Evolutionary conservation across 2,888 invertebrate genomes (phyloP), one percentile per base, ranked within the genome.

Genomic region (Erebia ligea): DNA sequence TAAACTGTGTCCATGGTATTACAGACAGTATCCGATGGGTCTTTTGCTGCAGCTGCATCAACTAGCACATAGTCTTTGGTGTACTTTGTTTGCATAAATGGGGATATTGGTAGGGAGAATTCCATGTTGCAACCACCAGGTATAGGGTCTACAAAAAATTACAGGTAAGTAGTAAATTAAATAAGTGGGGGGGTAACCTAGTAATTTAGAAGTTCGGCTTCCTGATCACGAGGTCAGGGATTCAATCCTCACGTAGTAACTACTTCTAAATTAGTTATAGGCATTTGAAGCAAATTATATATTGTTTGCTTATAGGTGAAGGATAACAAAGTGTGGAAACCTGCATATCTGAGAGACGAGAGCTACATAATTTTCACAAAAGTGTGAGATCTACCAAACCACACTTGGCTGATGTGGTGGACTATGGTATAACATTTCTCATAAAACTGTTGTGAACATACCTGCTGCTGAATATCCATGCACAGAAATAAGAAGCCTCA

Each of bases 71-170:
- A 87, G 25, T 87, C 82, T 62, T 79, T 78, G 52, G 81, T 79
- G n/a, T 82, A 93, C 0, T 69, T 88, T 75, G 76, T 89, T 76
- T 61, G 82, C 79, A 95, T 91, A 80, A 92, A 96, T 0, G 97
- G 96, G 10, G 96, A 94, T 75, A 94, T 91, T 76, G 94, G 88
- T 17, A 94, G 81, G 56, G 94, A 86, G 76, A 95, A 95, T 79
- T 96, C 96, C 94, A 96, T 93, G 80, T 96, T 97, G 82, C 97
- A 97, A 19, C 96, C 97, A 54, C 97, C 97, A 19, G 97, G 97
- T 76, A 96, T 89, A 0, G 97, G 97, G 82, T 95, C 97, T 97
- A 78, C 68, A 72, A 75, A 58, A 58, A 64, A 42, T 45, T 67
- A 70, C 11, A n/a, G 4, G 58, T 66, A 71, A 48, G 34, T 34